These are phyloP conservation scores for Lacanobia wlatinum DNA, from an alignment of 2,888 invertebrate species.

Conservation along the genomic window DNA sequence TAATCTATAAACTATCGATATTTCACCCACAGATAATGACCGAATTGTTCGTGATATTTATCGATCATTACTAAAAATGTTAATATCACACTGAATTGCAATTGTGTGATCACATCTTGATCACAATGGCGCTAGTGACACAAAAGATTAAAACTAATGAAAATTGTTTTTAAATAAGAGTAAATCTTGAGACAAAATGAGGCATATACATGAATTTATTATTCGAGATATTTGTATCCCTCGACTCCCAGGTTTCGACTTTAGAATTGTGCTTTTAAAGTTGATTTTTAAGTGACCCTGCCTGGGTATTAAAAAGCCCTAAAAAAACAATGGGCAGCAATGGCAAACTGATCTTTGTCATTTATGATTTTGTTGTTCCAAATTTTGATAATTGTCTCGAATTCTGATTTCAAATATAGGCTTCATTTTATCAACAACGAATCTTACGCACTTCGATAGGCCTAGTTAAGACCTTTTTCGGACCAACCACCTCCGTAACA, in stretches of 20 bases:
- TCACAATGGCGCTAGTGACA: conserved; percentile 51
- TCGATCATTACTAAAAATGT: conserved; percentile 18
- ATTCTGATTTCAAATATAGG: not conserved
- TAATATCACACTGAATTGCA: conserved; percentile 44
- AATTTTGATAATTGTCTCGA: too few relatives aligned
- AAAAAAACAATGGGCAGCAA: too few relatives aligned
- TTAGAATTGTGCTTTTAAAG: too few relatives aligned
- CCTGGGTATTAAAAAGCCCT: too few relatives aligned
- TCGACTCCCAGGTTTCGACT: too few relatives aligned
- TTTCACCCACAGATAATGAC: conserved; percentile 2
- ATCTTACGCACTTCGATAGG: not conserved
- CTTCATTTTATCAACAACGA: not conserved
- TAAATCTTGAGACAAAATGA: not conserved
- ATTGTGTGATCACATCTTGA: not conserved
- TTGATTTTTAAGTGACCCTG: too few relatives aligned
- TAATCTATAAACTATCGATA: conserved; percentile 6
- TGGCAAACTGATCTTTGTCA: too few relatives aligned
- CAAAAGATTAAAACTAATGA: not conserved
- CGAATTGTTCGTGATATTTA: conserved; percentile 11
- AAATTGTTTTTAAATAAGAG: not conserved
- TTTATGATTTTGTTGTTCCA: too few relatives aligned
- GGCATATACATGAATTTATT: not conserved
- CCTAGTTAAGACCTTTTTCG: not conserved
- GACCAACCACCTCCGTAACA: conserved; percentile 30
- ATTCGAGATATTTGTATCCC: too few relatives aligned